A percentile compares a stretch with the other conserved stretches of the same genome.
phyloP scores from a whole-genome alignment of 1,140 invertebrate genomes.

The Hydropsyche tenuis region DNA sequence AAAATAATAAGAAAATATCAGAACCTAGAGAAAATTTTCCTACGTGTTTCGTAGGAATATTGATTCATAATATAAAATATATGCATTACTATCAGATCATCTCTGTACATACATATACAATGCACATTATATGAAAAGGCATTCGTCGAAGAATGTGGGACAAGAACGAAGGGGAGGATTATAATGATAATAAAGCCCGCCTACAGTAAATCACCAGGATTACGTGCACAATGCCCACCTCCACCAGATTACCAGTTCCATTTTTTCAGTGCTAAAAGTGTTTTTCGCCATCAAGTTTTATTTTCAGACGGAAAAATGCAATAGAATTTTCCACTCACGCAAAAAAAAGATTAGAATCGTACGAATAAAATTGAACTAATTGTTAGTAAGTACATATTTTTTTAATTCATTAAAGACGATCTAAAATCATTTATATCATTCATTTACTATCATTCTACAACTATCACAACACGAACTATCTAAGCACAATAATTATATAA shows the following conservation, averaged over 20 bases:
- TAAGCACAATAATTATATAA: too few species aligned
- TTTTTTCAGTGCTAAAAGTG: conserved; percentile 21
- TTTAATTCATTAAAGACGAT: too few species aligned
- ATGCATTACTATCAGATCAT: not conserved
- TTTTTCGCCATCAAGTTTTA: conserved; percentile 26
- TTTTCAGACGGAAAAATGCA: too few species aligned
- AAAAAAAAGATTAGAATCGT: too few species aligned
- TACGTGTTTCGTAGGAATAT: not conserved
- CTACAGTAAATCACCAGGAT: conserved; percentile 32
- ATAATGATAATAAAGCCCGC: conserved; percentile 37
- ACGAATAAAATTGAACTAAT: too few species aligned
- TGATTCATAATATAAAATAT: not conserved
- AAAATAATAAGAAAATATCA: too few species aligned
- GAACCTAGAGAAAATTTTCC: not conserved
- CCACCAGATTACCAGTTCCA: conserved; percentile 8
- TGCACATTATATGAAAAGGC: too few species aligned
- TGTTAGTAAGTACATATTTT: too few species aligned
- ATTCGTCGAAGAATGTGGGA: conserved; percentile 27
- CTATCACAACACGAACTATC: too few species aligned
- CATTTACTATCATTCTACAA: too few species aligned
- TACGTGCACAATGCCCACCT: conserved; percentile 31
- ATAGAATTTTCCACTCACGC: too few species aligned
- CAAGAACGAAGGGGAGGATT: conserved; percentile 31
- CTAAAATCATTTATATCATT: too few species aligned
- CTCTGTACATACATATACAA: not conserved